Base-by-base conservation (phyloP, 2,113 vertebrate species). In the Sylvia atricapilla region DNA sequence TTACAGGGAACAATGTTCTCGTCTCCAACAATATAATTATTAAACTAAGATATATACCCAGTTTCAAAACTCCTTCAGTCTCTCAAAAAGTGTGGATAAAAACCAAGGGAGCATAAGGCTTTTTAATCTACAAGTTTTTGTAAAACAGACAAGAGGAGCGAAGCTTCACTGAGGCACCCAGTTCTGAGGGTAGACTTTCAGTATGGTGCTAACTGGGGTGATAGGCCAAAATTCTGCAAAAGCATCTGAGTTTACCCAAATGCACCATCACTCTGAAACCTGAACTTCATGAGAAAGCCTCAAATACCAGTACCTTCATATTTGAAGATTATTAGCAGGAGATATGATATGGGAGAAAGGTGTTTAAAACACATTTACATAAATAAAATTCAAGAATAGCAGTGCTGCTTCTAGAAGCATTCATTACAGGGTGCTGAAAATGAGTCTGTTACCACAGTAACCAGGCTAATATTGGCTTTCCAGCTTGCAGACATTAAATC, bases 401-500 rank as follows among this genome's bases (percentile, higher is more conserved):
- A 95, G 41, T 80, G 9, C 60, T 93, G 81, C 56, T 93, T 84
- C 88, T 73, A 68, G 70, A 88, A 82, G 73, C 82, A 58, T 91
- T 96, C 96, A 96, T 92, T 90, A 95, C 52, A 91, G 74, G 73
- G 80, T 93, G 87, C 84, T 83, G 91, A 94, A 95, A 96, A 95
- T 95, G 86, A 94, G 90, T 96, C 92, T 96, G 95, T 97, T 96
- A 87, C 96, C 93, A 95, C 92, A 96, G 94, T 94, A 96, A 97
- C 95, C 79, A 92, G 88, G 82, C 91, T 95, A 96, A 94, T 95
- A 89, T 90, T 93, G 93, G 88, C 82, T 89, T 96, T 94, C 79
- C 89, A 92, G 75, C 76, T 67, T 70, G 75, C 80, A 92, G 87
- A 70, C 85, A 82, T 89, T 95, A 89, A 91, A 89, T 83, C 41